A percentile compares a stretch with the other conserved stretches of the same genome.
Conservation (phyloP, 2,888 invertebrate genomes). For the Stenoptilia bipunctidactyla region DNA sequence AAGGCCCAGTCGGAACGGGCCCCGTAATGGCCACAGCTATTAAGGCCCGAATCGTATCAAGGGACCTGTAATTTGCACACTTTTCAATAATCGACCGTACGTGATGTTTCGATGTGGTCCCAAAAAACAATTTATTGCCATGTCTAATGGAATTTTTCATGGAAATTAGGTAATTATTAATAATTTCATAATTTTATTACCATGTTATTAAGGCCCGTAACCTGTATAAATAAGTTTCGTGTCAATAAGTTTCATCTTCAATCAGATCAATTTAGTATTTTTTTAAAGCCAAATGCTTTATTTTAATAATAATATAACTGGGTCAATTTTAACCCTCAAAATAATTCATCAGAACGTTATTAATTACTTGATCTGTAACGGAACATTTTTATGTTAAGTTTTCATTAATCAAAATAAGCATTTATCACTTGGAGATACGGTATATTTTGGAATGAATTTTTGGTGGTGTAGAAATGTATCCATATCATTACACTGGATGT, state of each 20-base stretch:
- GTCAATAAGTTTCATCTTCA: no score
- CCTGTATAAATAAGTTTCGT: no score
- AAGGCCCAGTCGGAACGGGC: no score
- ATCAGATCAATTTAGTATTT: no score
- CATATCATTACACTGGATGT: background rate
- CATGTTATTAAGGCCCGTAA: no score
- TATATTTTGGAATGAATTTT: background rate
- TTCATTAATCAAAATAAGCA: background rate
- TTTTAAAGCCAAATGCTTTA: no score
- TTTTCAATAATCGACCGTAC: slow-evolving; percentile 40
- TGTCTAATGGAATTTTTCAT: background rate
- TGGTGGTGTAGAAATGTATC: background rate
- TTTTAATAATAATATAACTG: background rate
- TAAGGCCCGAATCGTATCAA: slow-evolving; percentile 30
- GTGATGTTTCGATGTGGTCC: slow-evolving; percentile 20
- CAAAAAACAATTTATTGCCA: slow-evolving; percentile 17
- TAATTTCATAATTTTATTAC: background rate
- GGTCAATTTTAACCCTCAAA: background rate
- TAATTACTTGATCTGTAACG: slow-evolving; percentile 1
- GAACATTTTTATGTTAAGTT: background rate
- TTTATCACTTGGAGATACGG: background rate
- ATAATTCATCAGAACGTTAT: background rate
- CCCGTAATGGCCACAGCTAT: slow-evolving; percentile 26
- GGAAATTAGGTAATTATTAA: background rate
- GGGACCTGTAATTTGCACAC: slow-evolving; percentile 45